These are phyloP conservation scores for Stegastes partitus DNA, from an alignment of 2,113 vertebrate genomes.

Conservation along the genomic window DNA sequence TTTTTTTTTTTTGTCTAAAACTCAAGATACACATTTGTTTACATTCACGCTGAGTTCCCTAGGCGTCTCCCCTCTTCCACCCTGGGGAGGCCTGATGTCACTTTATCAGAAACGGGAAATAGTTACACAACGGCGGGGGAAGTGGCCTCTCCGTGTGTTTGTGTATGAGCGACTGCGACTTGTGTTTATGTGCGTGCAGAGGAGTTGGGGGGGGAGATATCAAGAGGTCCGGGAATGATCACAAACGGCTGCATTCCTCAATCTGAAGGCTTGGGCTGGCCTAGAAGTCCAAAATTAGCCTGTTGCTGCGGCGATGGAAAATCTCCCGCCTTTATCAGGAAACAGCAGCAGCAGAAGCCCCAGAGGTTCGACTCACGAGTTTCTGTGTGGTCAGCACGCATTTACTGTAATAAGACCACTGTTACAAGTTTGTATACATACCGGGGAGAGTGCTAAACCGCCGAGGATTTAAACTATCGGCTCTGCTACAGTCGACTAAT, in stretches of 20 bases:
- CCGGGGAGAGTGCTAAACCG: slow-evolving; percentile 57
- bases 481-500: slow-evolving; percentile 12
- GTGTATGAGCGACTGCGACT: slow-evolving; percentile 6
- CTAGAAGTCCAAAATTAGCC: slow-evolving; percentile 81
- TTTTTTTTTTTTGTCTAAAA: background rate
- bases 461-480: slow-evolving; percentile 37
- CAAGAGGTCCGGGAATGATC: slow-evolving; percentile 67
- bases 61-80: slow-evolving; percentile 31
- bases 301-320: slow-evolving; percentile 69
- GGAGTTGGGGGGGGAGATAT: slow-evolving; percentile 56
- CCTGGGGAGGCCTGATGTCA: slow-evolving; percentile 49
- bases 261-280: slow-evolving; percentile 53
- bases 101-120: slow-evolving; percentile 76
- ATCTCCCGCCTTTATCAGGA: slow-evolving; percentile 75
- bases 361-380: slow-evolving; percentile 44
- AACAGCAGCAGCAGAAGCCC: slow-evolving; percentile 53
- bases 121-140: slow-evolving; percentile 73
- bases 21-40: background rate
- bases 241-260: slow-evolving; percentile 79
- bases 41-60: slow-evolving; percentile 16
- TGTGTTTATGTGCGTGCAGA: slow-evolving; percentile 28
- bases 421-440: slow-evolving; percentile 58
- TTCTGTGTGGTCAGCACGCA: slow-evolving; percentile 55
- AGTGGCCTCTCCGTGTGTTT: slow-evolving; percentile 51
- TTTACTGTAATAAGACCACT: slow-evolving; percentile 58